Conservation (phyloP, 2,113 vertebrate species). For the Nothoprocta pentlandii region DNA sequence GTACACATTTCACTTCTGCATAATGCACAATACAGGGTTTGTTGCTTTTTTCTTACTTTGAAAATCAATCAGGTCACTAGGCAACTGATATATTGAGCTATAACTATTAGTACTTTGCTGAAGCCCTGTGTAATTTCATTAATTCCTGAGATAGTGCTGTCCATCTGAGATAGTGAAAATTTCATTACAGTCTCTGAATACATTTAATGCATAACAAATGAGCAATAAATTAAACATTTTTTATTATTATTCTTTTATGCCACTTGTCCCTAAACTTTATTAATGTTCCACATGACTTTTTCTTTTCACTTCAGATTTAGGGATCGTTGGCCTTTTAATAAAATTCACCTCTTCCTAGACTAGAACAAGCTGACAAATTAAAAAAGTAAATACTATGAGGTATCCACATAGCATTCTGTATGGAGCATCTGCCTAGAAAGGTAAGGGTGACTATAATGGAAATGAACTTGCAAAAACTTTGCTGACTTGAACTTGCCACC, state of each 20-base stretch:
- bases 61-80: constrained; percentile 37
- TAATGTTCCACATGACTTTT: not conserved
- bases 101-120: constrained; percentile 19
- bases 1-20: constrained; percentile 30
- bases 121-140: constrained; percentile 21
- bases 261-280: not conserved
- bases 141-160: constrained; percentile 12
- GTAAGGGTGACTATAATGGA: not conserved
- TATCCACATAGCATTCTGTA: not conserved
- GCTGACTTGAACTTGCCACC: not conserved
- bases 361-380: not conserved
- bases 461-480: not conserved
- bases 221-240: constrained; percentile 10
- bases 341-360: not conserved
- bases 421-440: not conserved
- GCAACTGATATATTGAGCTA: constrained; percentile 50
- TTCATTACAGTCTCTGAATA: constrained; percentile 31
- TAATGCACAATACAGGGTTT: not conserved
- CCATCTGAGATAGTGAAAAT: constrained; percentile 33
- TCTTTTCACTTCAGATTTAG: not conserved
- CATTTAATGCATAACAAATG: constrained; percentile 1
- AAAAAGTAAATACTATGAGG: not conserved
- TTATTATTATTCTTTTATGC: not conserved
- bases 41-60: constrained; percentile 52
- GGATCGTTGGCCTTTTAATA: not conserved